Evolutionary conservation across 1,140 invertebrate genomes (phyloP), one percentile per base, ranked within the genome.

Genomic region (Bombus vancouverensis): DNA sequence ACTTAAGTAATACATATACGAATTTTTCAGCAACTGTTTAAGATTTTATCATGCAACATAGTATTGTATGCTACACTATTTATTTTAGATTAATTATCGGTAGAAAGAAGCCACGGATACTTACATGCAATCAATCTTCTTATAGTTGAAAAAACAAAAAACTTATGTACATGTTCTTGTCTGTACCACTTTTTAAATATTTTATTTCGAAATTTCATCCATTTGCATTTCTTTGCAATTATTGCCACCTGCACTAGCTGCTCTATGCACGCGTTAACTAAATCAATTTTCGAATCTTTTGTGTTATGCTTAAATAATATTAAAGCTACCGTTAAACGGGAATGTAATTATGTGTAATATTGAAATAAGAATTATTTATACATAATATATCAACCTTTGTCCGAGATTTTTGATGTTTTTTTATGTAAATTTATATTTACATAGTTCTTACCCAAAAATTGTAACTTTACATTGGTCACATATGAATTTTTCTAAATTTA

Each of bases 1-100:
- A 91, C 74, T 91, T 83, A 92, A 93, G 70, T 87, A 81, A 82
- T 92, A 93, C 87, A 92, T 90, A 74, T 92, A 92, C 87, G 73
- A 83, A 53, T 59, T 76, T n/a, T 83, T 73, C 71, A 87, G 75
- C 66, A 87, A 85, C 28, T 53, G 42, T 78, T 70, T 85, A 53
- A 87, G 89, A 90, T 87, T 82, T 87, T 89, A 88, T 89, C 89
- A 91, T 92, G 83, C 85, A 91, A 92, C 89, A 92, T 84, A 92
- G 90, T 89, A 78, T 85, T 90, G 75, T 89, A 90, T 73, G 44
- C 71, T 92, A 89, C 39, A 70, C 71, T 89, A 90, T 81, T 70
- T 89, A 90, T 86, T 87, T 62, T 88, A 88, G 44, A 91, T 83
- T 73, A 47, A 77, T 89, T 91, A 92, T 78, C n/a, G 72, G 83